Conservation (phyloP, 1,140 invertebrate species). For the Drosophila sp. region DNA sequence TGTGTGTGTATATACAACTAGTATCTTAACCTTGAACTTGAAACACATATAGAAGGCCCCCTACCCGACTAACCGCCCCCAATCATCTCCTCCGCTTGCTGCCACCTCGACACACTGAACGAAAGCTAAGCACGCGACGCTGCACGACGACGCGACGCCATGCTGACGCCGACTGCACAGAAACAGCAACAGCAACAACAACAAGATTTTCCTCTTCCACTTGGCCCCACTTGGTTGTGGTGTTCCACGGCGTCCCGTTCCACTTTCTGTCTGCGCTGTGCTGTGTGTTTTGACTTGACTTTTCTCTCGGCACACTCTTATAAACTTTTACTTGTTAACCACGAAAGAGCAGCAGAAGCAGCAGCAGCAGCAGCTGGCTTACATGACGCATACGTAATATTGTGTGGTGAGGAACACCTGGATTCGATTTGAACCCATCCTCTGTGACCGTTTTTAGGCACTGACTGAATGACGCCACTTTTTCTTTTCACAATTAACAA, state of each 20-base stretch:
- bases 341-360: slow-evolving; percentile 17
- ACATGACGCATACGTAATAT: slow-evolving; percentile 57
- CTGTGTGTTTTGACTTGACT: slow-evolving; percentile 4
- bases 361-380: slow-evolving; percentile 28
- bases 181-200: slow-evolving; percentile 8
- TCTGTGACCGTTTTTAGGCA: slow-evolving; percentile 34
- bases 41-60: slow-evolving; percentile 65
- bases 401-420: slow-evolving; percentile 38
- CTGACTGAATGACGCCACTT: slow-evolving; percentile 17
- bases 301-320: slow-evolving; percentile 7
- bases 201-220: not conserved
- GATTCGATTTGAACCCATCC: slow-evolving; percentile 26
- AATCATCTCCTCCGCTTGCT: not conserved
- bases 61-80: slow-evolving; percentile 30
- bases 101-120: slow-evolving; percentile 71
- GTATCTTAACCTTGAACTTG: slow-evolving; percentile 83
- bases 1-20: slow-evolving; percentile 60
- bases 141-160: slow-evolving; percentile 29
- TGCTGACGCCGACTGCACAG: slow-evolving; percentile 32
- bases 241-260: slow-evolving; percentile 18
- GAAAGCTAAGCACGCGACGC: slow-evolving; percentile 43
- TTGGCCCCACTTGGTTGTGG: not conserved
- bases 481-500: slow-evolving; percentile 11
- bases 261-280: not conserved
- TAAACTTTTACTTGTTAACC: slow-evolving; percentile 39